Evolutionary conservation across 2,888 invertebrate genomes (phyloP).

Genomic region (Drosophila tanythrix): DNA sequence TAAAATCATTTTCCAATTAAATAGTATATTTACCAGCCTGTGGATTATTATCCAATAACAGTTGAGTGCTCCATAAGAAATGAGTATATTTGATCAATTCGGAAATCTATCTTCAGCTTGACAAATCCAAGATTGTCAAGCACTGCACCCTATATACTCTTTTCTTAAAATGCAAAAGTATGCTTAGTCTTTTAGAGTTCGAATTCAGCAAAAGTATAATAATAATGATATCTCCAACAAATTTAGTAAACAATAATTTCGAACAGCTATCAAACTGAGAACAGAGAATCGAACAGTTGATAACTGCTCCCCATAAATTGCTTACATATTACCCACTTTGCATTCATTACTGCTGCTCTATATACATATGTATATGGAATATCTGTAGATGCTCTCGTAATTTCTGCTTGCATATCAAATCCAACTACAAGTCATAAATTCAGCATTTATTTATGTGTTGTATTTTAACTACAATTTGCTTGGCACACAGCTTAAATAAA

Average conservation of each 20-base stretch:
- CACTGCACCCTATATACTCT: too few relatives aligned
- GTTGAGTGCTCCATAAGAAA: background rate
- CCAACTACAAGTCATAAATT: background rate
- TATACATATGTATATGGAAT: background rate
- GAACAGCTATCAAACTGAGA: background rate
- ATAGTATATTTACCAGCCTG: background rate
- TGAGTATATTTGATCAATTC: background rate
- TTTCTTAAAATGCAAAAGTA: too few relatives aligned
- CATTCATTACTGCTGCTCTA: background rate
- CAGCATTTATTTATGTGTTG: conserved; percentile 1
- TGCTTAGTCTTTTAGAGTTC: too few relatives aligned
- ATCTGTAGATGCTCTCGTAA: background rate
- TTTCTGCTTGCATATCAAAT: background rate
- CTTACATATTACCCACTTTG: background rate
- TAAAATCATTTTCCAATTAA: background rate
- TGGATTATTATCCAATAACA: background rate
- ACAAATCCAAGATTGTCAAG: too few relatives aligned
- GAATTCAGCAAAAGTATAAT: too few relatives aligned
- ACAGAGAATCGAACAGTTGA: background rate
- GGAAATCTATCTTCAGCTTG: too few relatives aligned
- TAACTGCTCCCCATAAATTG: background rate
- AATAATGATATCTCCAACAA: too few relatives aligned
- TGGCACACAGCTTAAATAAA: background rate
- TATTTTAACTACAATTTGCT: conserved; percentile 3
- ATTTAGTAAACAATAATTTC: background rate